Evolutionary conservation across 2,888 invertebrate genomes (phyloP).

Genomic region (Dorcus parallelipipedus): DNA sequence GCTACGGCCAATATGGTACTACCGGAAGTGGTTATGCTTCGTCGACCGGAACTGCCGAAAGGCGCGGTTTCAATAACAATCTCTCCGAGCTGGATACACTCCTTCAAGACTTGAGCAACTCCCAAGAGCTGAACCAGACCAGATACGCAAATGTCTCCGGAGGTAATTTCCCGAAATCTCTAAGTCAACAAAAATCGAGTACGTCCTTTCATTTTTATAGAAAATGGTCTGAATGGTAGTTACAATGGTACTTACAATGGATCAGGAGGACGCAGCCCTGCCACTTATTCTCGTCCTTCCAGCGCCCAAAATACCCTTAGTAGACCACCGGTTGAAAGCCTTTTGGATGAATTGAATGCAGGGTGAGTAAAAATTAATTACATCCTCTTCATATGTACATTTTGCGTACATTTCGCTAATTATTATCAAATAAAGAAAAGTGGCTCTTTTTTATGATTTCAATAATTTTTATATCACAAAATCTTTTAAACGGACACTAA

Average conservation of each 20-base stretch:
- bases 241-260: constrained; percentile 37
- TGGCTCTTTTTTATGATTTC: too few relatives aligned
- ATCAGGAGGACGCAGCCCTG: constrained; percentile 43
- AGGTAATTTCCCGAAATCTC: constrained; percentile 28
- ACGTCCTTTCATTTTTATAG: constrained; percentile 20
- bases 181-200: not conserved
- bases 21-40: constrained; percentile 23
- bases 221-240: constrained; percentile 41
- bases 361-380: constrained; percentile 62
- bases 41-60: constrained; percentile 39
- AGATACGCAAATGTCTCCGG: constrained; percentile 52
- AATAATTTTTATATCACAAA: too few relatives aligned
- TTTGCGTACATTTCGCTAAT: too few relatives aligned
- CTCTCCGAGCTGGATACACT: constrained; percentile 88
- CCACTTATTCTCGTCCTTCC: constrained; percentile 41
- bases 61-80: constrained; percentile 64
- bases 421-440: not conserved
- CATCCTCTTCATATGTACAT: too few relatives aligned
- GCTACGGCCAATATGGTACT: constrained; percentile 19
- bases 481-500: too few relatives aligned
- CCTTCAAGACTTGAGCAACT: constrained; percentile 86
- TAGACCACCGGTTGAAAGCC: constrained; percentile 82
- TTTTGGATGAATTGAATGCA: constrained; percentile 82
- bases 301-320: constrained; percentile 48
- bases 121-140: constrained; percentile 39